Conservation (phyloP, 2,888 invertebrate genomes). For the Cheilosia scutellata region DNA sequence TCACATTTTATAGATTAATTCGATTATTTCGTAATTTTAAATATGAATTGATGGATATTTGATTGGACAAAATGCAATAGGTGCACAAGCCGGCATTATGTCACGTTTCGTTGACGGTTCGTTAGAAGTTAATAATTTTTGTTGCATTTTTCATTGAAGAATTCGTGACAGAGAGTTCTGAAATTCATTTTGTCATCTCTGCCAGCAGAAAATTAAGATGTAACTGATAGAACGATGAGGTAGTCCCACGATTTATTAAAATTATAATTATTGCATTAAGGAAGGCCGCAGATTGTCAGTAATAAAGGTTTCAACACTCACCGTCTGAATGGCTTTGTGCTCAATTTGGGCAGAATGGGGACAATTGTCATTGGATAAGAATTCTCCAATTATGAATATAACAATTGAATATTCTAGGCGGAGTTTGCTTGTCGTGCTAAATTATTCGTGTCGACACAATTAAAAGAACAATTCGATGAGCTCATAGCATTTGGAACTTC, state of each 20-base stretch:
- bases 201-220: conserved; percentile 55
- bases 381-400: conserved; percentile 3
- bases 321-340: conserved; percentile 38
- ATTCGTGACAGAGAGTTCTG: conserved; percentile 61
- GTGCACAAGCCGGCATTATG: not conserved
- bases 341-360: conserved; percentile 41
- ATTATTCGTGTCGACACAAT: conserved; percentile 17
- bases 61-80: conserved; percentile 18
- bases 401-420: not conserved
- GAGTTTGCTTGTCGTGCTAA: not conserved
- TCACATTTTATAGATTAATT: conserved; percentile 55
- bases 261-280: conserved; percentile 51
- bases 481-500: not conserved
- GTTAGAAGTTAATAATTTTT: conserved; percentile 37
- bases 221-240: conserved; percentile 66
- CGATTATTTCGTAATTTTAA: conserved; percentile 45
- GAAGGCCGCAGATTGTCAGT: conserved; percentile 8
- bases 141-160: conserved; percentile 2
- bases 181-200: conserved; percentile 47
- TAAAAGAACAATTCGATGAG: not conserved
- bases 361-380: conserved; percentile 14
- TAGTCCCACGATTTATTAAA: conserved; percentile 66
- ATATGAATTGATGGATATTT: conserved; percentile 19
- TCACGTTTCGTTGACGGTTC: conserved; percentile 33
- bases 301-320: conserved; percentile 38